Evolutionary conservation across 2,113 vertebrate genomes (phyloP).

Genomic region (Tauraco erythrolophus): DNA sequence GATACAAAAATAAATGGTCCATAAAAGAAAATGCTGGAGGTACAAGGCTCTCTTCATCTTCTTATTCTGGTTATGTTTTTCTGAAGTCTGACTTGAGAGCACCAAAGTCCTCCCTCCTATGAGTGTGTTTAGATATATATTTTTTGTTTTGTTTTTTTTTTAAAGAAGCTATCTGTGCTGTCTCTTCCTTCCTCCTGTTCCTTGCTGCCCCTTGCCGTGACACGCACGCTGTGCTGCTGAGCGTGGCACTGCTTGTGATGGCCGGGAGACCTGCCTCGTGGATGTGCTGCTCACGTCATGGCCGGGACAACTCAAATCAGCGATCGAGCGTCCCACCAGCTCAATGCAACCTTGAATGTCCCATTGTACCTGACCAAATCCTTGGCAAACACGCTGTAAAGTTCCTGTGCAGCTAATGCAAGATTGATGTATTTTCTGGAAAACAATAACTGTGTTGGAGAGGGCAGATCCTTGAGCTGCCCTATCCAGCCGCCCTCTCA

Average conservation of each 20-base stretch:
- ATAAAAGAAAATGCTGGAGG: neutral
- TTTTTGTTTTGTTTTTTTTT: too few species aligned
- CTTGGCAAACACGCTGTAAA: fast-evolving
- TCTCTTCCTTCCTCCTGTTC: neutral
- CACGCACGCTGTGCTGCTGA: neutral
- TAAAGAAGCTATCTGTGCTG: neutral
- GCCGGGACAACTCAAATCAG: neutral
- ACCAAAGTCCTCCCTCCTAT: neutral
- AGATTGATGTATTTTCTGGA: neutral
- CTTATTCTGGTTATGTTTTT: neutral
- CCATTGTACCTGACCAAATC: neutral
- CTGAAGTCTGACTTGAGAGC: neutral
- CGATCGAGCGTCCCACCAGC: neutral
- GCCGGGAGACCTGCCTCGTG: neutral
- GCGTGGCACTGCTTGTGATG: fast-evolving
- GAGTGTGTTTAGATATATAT: too few species aligned
- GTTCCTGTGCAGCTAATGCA: neutral
- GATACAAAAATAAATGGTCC: neutral
- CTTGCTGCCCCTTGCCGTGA: neutral
- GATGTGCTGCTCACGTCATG: fast-evolving
- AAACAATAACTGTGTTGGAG: neutral
- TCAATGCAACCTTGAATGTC: fast-evolving
- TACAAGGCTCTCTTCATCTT: fast-evolving
- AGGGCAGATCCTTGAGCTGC: neutral
- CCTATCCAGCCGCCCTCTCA: neutral